Percentiles rank a stretch among this genome's conserved stretches.
These are phyloP conservation scores for Apeira syringaria DNA, from an alignment of 2,888 invertebrate species.

Conservation along the genomic window DNA sequence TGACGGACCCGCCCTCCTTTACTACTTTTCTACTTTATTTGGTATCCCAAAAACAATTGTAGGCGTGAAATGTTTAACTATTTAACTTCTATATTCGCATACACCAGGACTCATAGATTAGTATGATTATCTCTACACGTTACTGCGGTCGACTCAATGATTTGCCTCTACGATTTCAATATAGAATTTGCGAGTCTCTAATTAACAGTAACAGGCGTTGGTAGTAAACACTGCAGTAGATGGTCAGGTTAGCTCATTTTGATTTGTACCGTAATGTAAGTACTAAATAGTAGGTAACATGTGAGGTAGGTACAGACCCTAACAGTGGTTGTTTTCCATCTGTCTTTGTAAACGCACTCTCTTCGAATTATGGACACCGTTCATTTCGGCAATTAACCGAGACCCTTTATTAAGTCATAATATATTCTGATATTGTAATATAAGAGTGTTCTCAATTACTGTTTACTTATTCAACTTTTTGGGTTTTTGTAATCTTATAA, in stretches of 20 bases:
- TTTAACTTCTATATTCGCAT: constrained; percentile 6
- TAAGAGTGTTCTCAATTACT: constrained; percentile 27
- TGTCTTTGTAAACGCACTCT: constrained; percentile 29
- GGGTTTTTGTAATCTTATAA: no score
- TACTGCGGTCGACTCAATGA: constrained; percentile 12
- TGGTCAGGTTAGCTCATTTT: no score
- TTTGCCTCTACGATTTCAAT: constrained; percentile 20
- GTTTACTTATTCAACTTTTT: no score
- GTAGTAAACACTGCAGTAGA: constrained; percentile 39
- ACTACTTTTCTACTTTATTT: constrained; percentile 45
- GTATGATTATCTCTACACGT: constrained; percentile 8
- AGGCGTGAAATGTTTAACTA: constrained; percentile 26
- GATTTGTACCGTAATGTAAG: no score
- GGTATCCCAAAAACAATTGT: constrained; percentile 50
- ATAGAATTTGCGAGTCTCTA: constrained; percentile 25
- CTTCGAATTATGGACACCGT: constrained; percentile 26
- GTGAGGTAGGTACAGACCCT: constrained; percentile 14
- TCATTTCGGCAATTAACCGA: constrained; percentile 31
- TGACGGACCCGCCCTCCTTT: constrained; percentile 56
- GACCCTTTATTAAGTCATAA: constrained; percentile 32
- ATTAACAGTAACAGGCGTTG: constrained; percentile 50
- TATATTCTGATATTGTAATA: constrained; percentile 29
- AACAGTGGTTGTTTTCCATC: constrained; percentile 20
- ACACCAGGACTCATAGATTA: constrained; percentile 6
- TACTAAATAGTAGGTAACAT: no score